Evolutionary conservation across 1,140 invertebrate species (phyloP).

Genomic region (Leptinotarsa undecemlineata): DNA sequence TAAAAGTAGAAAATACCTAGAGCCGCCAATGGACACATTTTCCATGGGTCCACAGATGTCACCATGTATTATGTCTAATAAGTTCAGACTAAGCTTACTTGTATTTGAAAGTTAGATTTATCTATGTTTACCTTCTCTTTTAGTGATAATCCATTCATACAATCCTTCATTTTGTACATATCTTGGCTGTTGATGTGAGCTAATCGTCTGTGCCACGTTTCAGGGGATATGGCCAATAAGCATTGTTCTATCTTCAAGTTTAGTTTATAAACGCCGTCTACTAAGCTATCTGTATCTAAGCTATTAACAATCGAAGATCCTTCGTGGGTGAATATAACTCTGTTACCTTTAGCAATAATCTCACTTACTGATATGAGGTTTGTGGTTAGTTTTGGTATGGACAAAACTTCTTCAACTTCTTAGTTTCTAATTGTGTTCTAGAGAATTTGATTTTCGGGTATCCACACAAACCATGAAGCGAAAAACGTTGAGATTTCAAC

Average conservation of each 20-base stretch:
- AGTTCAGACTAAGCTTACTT: constrained; percentile 29
- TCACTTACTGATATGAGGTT: constrained; percentile 43
- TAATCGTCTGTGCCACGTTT: constrained; percentile 42
- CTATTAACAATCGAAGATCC: constrained; percentile 37
- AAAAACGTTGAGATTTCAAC: neutral
- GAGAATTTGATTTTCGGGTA: neutral
- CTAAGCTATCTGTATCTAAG: constrained; percentile 29
- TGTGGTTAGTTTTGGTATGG: constrained; percentile 40
- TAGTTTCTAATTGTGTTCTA: too few species aligned
- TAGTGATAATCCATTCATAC: constrained; percentile 30
- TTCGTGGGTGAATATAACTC: constrained; percentile 32
- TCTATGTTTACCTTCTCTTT: constrained; percentile 29
- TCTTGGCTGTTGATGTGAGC: constrained; percentile 46
- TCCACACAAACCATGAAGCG: neutral
- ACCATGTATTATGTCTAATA: constrained; percentile 46
- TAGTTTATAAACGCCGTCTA: constrained; percentile 31
- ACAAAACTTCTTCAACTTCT: constrained; percentile 44
- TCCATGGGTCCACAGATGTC: constrained; percentile 14
- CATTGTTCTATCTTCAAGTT: neutral
- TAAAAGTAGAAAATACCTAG: constrained; percentile 9
- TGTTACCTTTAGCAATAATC: constrained; percentile 42
- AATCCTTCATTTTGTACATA: constrained; percentile 34
- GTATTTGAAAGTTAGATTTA: constrained; percentile 34
- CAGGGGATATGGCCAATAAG: constrained; percentile 20
- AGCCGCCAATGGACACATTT: neutral